Conservation (phyloP, 1,140 invertebrate genomes). For the Heliconius congener region DNA sequence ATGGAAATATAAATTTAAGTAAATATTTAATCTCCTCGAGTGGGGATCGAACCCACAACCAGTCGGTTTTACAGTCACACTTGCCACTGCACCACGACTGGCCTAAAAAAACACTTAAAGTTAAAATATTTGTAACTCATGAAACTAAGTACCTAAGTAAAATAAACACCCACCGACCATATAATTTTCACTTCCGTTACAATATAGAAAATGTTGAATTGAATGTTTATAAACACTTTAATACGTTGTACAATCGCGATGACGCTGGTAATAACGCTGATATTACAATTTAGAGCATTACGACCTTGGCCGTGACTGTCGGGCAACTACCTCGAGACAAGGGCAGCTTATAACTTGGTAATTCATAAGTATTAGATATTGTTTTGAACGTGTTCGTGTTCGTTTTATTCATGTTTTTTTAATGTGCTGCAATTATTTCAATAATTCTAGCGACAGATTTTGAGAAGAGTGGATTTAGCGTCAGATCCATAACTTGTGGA, state of each 20-base stretch:
- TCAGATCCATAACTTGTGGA: no score
- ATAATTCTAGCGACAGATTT: no score
- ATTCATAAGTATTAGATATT: neutral
- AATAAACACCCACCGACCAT: neutral
- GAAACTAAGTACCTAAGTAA: neutral
- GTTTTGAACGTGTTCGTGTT: neutral
- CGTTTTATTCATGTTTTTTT: no score
- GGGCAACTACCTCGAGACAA: neutral
- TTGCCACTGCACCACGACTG: no score
- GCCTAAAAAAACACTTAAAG: neutral
- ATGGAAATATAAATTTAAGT: no score
- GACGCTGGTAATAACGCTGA: neutral
- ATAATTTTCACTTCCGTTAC: conserved; percentile 8
- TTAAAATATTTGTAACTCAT: neutral
- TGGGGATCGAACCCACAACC: no score
- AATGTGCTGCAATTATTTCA: no score
- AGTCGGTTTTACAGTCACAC: no score
- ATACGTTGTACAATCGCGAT: neutral
- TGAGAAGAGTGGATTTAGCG: no score
- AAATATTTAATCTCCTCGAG: no score
- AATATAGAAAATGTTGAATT: neutral
- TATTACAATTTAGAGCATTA: neutral
- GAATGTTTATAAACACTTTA: conserved; percentile 7
- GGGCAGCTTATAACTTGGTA: neutral
- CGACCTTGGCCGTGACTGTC: neutral